A percentile compares a stretch with the other conserved stretches of the same genome.
phyloP scores from a whole-genome alignment of 2,888 invertebrate genomes.

The Vesta saturnalis region DNA sequence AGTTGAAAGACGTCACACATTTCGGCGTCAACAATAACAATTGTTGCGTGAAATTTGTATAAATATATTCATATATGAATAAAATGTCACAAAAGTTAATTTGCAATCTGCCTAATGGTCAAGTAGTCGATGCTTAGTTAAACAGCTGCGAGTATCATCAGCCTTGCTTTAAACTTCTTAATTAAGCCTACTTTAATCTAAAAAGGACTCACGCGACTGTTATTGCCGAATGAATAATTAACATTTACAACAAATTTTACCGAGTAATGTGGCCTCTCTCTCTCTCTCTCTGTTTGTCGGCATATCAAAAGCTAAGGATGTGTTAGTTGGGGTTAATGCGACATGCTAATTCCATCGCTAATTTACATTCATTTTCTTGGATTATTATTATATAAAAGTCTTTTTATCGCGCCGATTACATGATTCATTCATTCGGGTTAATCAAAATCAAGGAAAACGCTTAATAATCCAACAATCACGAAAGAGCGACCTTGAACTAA shows the following conservation, averaged over 20 bases:
- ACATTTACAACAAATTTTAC: conserved; percentile 34
- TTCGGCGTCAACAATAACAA: neutral
- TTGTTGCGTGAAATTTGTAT: neutral
- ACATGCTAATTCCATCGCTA: conserved; percentile 62
- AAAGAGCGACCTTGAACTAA: conserved; percentile 11
- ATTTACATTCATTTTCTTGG: conserved; percentile 61
- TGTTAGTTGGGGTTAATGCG: conserved; percentile 57
- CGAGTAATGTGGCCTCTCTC: conserved; percentile 36
- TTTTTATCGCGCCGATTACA: conserved; percentile 55
- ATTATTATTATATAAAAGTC: conserved; percentile 49
- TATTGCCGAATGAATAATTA: conserved; percentile 43
- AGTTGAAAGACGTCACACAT: neutral
- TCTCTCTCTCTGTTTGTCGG: no score
- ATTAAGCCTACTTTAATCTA: conserved; percentile 41
- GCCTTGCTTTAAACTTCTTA: conserved; percentile 43
- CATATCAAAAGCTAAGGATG: conserved; percentile 53
- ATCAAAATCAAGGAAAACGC: conserved; percentile 35
- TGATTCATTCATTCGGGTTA: conserved; percentile 32
- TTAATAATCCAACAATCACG: neutral
- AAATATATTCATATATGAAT: no score
- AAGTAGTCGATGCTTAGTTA: conserved; percentile 32
- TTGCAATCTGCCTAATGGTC: conserved; percentile 29
- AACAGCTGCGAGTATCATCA: conserved; percentile 38
- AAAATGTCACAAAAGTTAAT: conserved; percentile 21
- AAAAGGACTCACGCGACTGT: conserved; percentile 43